Evolutionary conservation across 2,888 invertebrate species (phyloP), one percentile per base, ranked within the genome.

Genomic region (Periphyllus acericola): DNA sequence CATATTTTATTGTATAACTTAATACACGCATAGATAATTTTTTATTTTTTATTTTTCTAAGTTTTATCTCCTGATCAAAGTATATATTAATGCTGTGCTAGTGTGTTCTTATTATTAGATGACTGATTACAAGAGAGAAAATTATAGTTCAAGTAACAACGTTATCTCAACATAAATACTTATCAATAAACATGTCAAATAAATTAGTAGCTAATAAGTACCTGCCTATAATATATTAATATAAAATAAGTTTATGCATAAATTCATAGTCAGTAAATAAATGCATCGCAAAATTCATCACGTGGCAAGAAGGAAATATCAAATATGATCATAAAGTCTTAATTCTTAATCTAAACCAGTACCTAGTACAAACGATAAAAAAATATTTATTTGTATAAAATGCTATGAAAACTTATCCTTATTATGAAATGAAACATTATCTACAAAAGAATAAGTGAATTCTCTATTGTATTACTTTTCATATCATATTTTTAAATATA

Each of bases 21-120:
- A 81, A 68, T 71, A 71, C 52, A 52, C 14, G n/a, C 52, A 71
- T 32, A 82, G 32, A 3, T 72, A 52, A 52, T 72, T 82, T 52
- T 25, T 14, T 52, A 32, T 68, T 81, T 46, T 82, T 52, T 52
- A 25, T 32, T n/a, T 52, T 82, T n/a, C 34, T 83, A 75, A n/a
- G 3, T 25, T 60, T 60, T 60, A 75, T 83, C 74, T 74, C n/a
- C 19, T 21, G 40, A 83, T 25, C 21, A 36, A 21, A 14, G 2
- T n/a, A n/a, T 6, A 29, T 66, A 60, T 81, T n/a, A n/a, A 36
- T 32, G 40, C 36, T 8, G 25, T 71, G 29, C 32, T 46, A 68
- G 29, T 17, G 52, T 82, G 46, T 82, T 34, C 46, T 72, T 82
- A 17, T 82, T n/a, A 52, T 72, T 72, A 25, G 82, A 82, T 82